phyloP scores from a whole-genome alignment of 2,888 invertebrate species.

The Melinaea menophilus region DNA sequence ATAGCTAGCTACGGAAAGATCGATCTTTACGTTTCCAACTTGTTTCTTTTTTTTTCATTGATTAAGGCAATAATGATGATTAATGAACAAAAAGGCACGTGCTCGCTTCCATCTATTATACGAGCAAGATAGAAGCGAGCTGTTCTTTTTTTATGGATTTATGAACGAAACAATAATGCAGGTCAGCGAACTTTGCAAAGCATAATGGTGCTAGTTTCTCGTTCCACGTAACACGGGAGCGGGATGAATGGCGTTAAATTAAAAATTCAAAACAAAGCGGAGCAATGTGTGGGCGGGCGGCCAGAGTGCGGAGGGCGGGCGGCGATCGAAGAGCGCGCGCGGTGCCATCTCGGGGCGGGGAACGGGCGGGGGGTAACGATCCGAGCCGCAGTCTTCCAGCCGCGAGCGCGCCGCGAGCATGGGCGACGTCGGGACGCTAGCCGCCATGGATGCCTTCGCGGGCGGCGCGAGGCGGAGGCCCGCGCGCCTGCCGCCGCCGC shows the following conservation, averaged over 20 bases:
- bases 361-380: constrained; percentile 50
- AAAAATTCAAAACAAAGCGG: constrained; percentile 75
- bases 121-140: background rate
- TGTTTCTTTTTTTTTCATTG: background rate
- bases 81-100: background rate
- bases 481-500: constrained; percentile 71
- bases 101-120: background rate
- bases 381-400: constrained; percentile 70
- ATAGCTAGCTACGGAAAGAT: background rate
- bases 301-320: constrained; percentile 66
- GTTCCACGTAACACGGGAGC: constrained; percentile 50
- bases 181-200: constrained; percentile 50
- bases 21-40: background rate
- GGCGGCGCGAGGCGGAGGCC: constrained; percentile 73
- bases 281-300: constrained; percentile 66
- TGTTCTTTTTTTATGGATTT: background rate
- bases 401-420: constrained; percentile 74
- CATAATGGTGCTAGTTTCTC: constrained; percentile 49
- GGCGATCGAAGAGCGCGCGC: constrained; percentile 74
- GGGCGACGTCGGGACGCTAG: constrained; percentile 77
- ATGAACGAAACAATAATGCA: constrained; percentile 15
- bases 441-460: constrained; percentile 75
- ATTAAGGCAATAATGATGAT: too few species aligned
- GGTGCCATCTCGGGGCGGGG: constrained; percentile 57
- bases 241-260: constrained; percentile 73